Base-by-base conservation (phyloP, 2,113 vertebrate species). In the Oryzias melastigma region DNA sequence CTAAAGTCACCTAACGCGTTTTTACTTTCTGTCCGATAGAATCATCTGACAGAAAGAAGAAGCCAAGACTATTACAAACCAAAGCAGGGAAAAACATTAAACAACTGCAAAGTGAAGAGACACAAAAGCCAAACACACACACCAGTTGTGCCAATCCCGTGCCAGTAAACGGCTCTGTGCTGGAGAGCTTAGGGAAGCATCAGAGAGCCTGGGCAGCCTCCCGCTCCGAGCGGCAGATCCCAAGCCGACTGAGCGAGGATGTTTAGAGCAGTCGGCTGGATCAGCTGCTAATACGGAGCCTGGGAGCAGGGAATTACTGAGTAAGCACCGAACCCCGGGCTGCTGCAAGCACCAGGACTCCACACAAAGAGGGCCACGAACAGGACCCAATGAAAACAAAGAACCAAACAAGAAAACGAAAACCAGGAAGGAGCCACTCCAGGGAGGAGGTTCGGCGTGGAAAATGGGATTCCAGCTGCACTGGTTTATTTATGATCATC, bases 121-220 rank as follows among this genome's bases (percentile, higher is more conserved):
- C 73, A 80, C 68, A 66, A 65, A 60, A 66, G 67, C 72, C 44
- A 70, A 65, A 72, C 44, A 76, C 57, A 65, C 49, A 60, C 60
- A 52, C 15, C 45, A 64, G 63, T 63, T 71, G 71, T 62, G 67
- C 79, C 81, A 73, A 59, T 67, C 42, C 58, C 4, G 65, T 66
- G 75, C 73, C 77, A 73, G 75, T 75, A 81, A 87, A 74, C 75
- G 75, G 80, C 71, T 85, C 60, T 71, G 81, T 73, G 73, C 65
- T 70, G 58, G 65, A 86, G 80, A 86, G 84, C 84, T 83, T 80
- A 85, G 80, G 73, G 64, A 80, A 71, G 84, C 84, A 76, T 81
- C 78, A 77, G 82, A 69, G 77, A 64, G 77, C 61, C 81, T 19
- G 79, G 69, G 72, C 81, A 72, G 75, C 78, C 59, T 73, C 82